Base-by-base conservation (phyloP, 1,140 invertebrate species). In the Bactericera cockerelli region DNA sequence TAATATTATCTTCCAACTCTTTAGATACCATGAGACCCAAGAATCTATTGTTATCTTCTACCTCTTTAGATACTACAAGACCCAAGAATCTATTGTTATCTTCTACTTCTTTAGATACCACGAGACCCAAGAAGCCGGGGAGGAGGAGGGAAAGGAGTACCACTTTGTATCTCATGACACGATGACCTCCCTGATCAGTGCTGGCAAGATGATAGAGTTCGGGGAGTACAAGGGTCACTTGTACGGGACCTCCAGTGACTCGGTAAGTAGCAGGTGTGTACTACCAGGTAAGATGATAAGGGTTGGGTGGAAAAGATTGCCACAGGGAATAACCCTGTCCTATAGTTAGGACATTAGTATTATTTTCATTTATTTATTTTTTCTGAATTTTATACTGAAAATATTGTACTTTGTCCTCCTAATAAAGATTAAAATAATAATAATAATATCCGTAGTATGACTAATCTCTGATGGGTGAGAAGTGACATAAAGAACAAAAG, bases 141-240 rank as follows among this genome's bases (percentile, higher is more conserved):
- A 99, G 74, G 78, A 88, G 8, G 82, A 97, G 69, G 93, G 92
- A 0, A 87, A 92, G 62, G 93, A 98, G 70, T 99, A 98, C 69
- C 83, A 91, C 67, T 98, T 98, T 72, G 84, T 95, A 6, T 77
- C 81, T 1, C 79, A 91, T 25, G 84, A 92, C 59, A 81, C 86
- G 67, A 93, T 99, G 84, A 88, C 97, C 66, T 81, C 86, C 55
- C 92, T 97, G 65, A 91, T 98, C 59, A 79, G 79, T 21, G 78
- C 82, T 0, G 89, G 88, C 4, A 91, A 91, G 69, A 96, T 98
- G 69, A 86, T 98, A 62, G 95, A 98, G 73, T 90, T 89, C 71
- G 94, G 94, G 16, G 93, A 98, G 71, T 98, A 91, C 72, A 93
- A 96, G 71, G 94, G 93, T 10, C 95, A 98, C 73, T 73, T 97